Evolutionary conservation across 1,140 invertebrate genomes (phyloP), one percentile per base, ranked within the genome.

Genomic region (Dendrolimus punctatus): DNA sequence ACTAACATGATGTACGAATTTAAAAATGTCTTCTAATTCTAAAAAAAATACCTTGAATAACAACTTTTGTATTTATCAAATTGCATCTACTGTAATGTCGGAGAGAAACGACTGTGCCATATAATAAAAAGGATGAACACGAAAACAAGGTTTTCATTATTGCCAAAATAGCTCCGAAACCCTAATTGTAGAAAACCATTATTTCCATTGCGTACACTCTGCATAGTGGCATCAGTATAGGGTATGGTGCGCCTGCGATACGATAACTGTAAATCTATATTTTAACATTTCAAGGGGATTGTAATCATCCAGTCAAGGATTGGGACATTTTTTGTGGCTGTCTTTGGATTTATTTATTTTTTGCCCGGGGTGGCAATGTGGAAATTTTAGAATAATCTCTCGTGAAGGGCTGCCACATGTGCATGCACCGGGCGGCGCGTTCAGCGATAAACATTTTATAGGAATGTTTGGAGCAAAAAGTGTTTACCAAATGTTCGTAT

Each of bases 391-490:
- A 77, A 77, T 79, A 79, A 85, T 85, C 79, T 80, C 58, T 58
- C 64, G 54, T 73, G 62, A 72, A 73, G 76, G 58, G 67, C 65
- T 70, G 58, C 55, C 8, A 56, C 23, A 54, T 71, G 72, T 77
- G 80, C 80, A 76, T 82, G 79, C 68, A 52, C 40, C 50, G 39
- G 23, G 23, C 64, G 66, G 61, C 40, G 74, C 58, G 55, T 39
- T 63, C 67, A 69, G 71, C 60, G 79, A 85, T 85, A 85, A 85
- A 85, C 79, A 85, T 85, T 85, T 85, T 81, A 85, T 85, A 75
- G 78, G 79, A 81, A 85, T 81, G 72, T 75, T 68, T 60, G 51
- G 62, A 69, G 76, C 77, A 82, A 82, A 85, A 84, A 84, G 71
- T 80, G 53, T 55, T 62, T 71, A 70, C 77, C 78, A 80, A 81